These are phyloP conservation scores for Phyllotreta striolata DNA, from an alignment of 2,888 invertebrate species.

Conservation along the genomic window DNA sequence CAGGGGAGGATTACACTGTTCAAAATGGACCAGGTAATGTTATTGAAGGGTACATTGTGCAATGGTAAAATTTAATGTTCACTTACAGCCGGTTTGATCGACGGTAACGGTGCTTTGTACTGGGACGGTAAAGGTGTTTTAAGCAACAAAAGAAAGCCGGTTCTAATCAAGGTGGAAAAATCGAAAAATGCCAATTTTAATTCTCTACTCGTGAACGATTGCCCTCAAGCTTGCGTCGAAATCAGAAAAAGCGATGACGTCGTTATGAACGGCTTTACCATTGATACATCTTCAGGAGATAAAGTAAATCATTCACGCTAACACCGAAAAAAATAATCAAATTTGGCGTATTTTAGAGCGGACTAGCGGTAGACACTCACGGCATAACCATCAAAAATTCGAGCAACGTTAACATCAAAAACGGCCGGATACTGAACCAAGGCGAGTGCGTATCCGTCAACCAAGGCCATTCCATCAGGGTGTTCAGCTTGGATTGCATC, in stretches of 20 bases:
- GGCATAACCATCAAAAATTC: constrained; percentile 15
- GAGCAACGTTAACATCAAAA: neutral
- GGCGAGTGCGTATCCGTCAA: constrained; percentile 18
- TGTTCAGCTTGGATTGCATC: constrained; percentile 2
- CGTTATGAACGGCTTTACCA: neutral
- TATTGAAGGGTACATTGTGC: neutral
- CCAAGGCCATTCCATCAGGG: constrained; percentile 2
- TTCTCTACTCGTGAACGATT: constrained; percentile 2
- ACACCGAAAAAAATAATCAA: neutral
- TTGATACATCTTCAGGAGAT: constrained; percentile 13
- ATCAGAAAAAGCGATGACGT: constrained; percentile 4
- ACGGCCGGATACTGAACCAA: constrained; percentile 2
- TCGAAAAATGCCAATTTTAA: neutral
- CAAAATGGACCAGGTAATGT: neutral
- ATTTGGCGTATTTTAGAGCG: constrained; percentile 7
- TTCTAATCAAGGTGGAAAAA: constrained; percentile 9
- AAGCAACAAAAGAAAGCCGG: constrained; percentile 12
- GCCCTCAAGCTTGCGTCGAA: constrained; percentile 17
- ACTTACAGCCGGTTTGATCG: constrained; percentile 13
- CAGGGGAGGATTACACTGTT: neutral
- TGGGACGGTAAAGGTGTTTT: constrained; percentile 19
- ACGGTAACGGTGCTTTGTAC: constrained; percentile 16
- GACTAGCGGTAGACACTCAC: constrained; percentile 18
- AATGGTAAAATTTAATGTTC: neutral
- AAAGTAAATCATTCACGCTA: constrained; percentile 1